Percentiles rank a stretch among this genome's conserved stretches.
phyloP scores from a whole-genome alignment of 2,113 vertebrate species.

The Phocoena phocoena region DNA sequence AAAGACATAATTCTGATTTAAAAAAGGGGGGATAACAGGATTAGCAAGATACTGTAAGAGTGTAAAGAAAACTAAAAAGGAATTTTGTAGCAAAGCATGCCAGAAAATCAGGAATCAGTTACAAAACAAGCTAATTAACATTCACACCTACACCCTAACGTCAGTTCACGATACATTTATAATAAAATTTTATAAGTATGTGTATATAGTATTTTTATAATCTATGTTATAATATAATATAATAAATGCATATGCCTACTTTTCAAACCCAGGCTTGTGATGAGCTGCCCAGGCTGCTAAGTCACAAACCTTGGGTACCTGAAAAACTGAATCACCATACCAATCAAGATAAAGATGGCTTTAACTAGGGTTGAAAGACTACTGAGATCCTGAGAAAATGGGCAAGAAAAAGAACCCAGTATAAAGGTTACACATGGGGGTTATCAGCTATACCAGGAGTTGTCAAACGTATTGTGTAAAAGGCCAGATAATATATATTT shows the following conservation, averaged over 20 bases:
- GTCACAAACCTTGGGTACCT: background rate
- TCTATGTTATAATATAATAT: background rate
- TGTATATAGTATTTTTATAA: background rate
- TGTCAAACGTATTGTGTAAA: background rate
- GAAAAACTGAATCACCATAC: background rate
- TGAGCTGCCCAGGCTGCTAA: background rate
- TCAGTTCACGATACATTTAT: background rate
- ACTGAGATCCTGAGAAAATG: background rate
- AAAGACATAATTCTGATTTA: constrained; percentile 39
- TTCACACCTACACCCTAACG: background rate
- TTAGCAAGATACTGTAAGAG: constrained; percentile 15
- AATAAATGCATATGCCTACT: background rate
- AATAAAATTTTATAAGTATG: background rate
- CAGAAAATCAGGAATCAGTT: constrained; percentile 13
- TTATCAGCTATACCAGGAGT: background rate
- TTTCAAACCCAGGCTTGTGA: background rate
- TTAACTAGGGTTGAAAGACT: background rate
- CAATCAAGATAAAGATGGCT: background rate
- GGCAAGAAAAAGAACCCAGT: background rate
- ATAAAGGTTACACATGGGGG: background rate
- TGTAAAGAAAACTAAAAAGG: background rate
- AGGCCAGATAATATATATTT: background rate
- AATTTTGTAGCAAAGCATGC: background rate
- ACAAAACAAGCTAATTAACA: background rate
- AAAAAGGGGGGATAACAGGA: background rate